A percentile compares a stretch with the other conserved stretches of the same genome.
Evolutionary conservation across 2,797 vertebrate species (phyloP).

Genomic region (Hoplostethus atlanticus): DNA sequence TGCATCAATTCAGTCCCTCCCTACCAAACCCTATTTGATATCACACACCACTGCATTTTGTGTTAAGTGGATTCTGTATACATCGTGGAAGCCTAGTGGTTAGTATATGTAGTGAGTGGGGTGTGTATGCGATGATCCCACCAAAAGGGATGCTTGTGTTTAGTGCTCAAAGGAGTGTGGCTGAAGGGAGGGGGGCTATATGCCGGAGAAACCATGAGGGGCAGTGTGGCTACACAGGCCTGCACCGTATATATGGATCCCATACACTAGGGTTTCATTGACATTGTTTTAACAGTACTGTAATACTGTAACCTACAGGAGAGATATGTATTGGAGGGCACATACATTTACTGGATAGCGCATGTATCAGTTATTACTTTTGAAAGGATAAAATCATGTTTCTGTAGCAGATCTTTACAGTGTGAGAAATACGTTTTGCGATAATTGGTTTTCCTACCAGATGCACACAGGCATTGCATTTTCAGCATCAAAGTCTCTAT

Average conservation of each 20-base stretch:
- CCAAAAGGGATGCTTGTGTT: constrained; percentile 15
- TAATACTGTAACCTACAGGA: too few relatives aligned
- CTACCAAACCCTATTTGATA: constrained; percentile 8
- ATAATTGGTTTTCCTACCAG: too few relatives aligned
- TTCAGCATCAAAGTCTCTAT: not conserved
- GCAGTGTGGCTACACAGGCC: constrained; percentile 65
- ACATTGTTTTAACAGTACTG: too few relatives aligned
- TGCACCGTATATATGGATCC: constrained; percentile 29
- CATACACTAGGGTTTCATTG: too few relatives aligned
- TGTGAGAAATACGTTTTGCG: not conserved
- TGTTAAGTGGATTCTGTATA: not conserved
- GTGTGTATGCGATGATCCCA: not conserved
- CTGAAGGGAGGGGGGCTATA: constrained; percentile 50
- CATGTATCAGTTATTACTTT: not conserved
- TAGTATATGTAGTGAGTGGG: not conserved
- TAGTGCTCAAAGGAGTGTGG: constrained; percentile 25
- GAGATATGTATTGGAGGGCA: too few relatives aligned
- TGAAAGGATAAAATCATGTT: not conserved
- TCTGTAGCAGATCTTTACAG: not conserved
- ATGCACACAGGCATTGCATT: not conserved
- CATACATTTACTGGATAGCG: not conserved
- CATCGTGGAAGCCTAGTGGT: not conserved
- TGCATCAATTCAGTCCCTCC: constrained; percentile 59
- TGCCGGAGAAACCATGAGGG: constrained; percentile 65
- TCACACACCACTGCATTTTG: constrained; percentile 4